Evolutionary conservation across 1,140 invertebrate genomes (phyloP), one percentile per base, ranked within the genome.

Genomic region (Steinernema feltiae): DNA sequence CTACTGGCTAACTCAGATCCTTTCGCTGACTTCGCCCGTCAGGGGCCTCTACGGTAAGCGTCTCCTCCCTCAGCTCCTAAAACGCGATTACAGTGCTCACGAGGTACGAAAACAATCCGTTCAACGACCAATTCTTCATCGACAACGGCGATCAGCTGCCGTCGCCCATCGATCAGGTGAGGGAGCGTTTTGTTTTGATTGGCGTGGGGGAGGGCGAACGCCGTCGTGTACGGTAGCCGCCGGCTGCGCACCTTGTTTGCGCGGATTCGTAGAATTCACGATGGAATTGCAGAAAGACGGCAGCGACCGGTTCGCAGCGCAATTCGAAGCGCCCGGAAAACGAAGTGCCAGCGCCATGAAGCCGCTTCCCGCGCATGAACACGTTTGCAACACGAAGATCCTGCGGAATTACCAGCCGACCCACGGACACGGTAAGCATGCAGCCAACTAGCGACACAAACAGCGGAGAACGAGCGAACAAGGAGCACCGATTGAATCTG

Each of bases 391-490:
- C 53, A 63, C 53, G 24, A 63, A 63, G 12, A 63, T 63, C 12
- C 53, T 63, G 15, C 53, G 53, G 53, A 63, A 63, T 21, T 63
- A 63, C 53, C 53, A 63, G 24, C 53, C 53, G 15, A 63, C 53
- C 53, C 53, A 63, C 53, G 53, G 53, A 63, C 53, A 63, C 53
- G 53, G 53, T 63, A 63, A 63, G 53, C 12, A n/a, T n/a, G n/a
- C n/a, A n/a, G n/a, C n/a, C n/a, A n/a, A n/a, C n/a, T n/a, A n/a
- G n/a, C n/a, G n/a, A n/a, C n/a, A n/a, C n/a, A n/a, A n/a, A n/a
- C n/a, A n/a, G n/a, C n/a, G n/a, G n/a, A n/a, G n/a, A n/a, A n/a
- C n/a, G n/a, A n/a, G n/a, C n/a, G n/a, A n/a, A n/a, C n/a, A n/a
- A n/a, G n/a, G n/a, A n/a, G n/a, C n/a, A n/a, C n/a, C n/a, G n/a